phyloP scores from a whole-genome alignment of 2,797 vertebrate genomes.

The Poecilia gillii region DNA sequence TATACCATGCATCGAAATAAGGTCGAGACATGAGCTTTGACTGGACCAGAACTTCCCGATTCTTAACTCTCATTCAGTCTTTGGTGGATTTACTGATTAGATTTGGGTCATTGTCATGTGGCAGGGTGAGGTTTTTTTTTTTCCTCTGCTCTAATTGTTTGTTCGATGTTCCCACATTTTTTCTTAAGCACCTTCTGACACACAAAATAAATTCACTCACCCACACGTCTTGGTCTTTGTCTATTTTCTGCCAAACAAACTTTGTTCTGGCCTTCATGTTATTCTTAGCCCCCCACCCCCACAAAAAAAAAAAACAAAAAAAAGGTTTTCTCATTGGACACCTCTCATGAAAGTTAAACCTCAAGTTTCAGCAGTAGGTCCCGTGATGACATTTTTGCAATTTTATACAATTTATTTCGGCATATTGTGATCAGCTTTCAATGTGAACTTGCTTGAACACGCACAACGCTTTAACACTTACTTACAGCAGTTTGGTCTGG shows the following conservation, averaged over 20 bases:
- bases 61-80: neutral
- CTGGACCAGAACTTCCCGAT: neutral
- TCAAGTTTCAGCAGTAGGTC: neutral
- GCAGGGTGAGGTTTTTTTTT: neutral
- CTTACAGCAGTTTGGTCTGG: neutral
- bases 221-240: neutral
- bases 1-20: neutral
- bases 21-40: neutral
- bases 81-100: neutral
- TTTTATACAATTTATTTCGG: neutral
- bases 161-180: neutral
- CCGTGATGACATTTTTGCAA: neutral
- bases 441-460: neutral
- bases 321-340: neutral
- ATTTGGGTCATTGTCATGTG: neutral
- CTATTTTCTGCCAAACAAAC: neutral
- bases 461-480: neutral
- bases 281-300: neutral
- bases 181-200: neutral
- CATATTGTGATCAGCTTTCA: neutral
- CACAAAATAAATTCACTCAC: neutral
- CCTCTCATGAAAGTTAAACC: neutral
- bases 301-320: neutral
- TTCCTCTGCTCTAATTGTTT: neutral
- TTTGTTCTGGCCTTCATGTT: neutral